These are phyloP conservation scores for Pygathrix nemaeus DNA, from an alignment of 2,113 vertebrate genomes.

Conservation along the genomic window DNA sequence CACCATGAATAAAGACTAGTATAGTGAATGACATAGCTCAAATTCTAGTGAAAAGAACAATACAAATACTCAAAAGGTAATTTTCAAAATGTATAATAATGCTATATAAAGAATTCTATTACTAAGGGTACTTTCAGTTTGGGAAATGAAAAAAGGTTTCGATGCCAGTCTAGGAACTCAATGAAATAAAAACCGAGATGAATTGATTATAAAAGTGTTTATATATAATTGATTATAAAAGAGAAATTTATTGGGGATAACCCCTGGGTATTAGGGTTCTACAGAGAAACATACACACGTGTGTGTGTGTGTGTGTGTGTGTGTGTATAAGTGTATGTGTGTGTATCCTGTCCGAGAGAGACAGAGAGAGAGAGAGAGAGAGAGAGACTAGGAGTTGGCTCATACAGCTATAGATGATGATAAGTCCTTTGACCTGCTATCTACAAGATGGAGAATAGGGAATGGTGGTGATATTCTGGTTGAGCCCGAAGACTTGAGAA, in stretches of 20 bases:
- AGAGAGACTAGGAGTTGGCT: too few species aligned
- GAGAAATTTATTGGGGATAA: neutral
- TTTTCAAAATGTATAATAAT: neutral
- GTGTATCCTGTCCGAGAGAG: neutral
- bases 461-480: neutral
- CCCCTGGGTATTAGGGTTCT: neutral
- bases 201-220: neutral
- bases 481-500: neutral
- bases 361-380: too few species aligned
- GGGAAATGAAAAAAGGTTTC: neutral
- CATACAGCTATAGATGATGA: neutral
- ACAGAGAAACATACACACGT: neutral
- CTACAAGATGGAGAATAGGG: neutral
- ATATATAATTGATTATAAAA: neutral
- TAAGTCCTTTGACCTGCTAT: neutral
- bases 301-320: neutral
- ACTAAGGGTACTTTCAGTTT: neutral
- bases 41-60: neutral
- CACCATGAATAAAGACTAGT: too few species aligned
- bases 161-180: neutral
- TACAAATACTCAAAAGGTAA: neutral
- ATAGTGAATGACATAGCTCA: neutral
- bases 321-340: neutral
- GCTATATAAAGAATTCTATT: neutral
- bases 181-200: neutral